phyloP scores from a whole-genome alignment of 2,888 invertebrate species.

The Drosophila dives region DNA sequence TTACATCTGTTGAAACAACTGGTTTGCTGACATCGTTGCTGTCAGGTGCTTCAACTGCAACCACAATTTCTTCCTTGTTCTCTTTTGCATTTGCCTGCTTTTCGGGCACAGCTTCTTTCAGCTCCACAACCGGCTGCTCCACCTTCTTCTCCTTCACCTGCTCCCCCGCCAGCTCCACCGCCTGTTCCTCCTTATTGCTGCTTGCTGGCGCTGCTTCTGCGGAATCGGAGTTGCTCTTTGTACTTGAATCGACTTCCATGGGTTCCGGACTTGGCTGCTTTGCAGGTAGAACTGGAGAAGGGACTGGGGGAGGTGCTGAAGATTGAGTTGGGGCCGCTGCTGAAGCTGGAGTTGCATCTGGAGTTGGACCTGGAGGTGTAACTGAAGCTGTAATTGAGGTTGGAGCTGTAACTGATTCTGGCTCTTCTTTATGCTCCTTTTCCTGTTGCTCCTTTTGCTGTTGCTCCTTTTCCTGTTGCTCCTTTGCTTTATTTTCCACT shows the following conservation, averaged over 20 bases:
- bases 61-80: constrained; percentile 24
- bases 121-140: constrained; percentile 38
- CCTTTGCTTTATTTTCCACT: constrained; percentile 33
- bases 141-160: constrained; percentile 3
- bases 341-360: neutral
- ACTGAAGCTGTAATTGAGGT: neutral
- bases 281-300: constrained; percentile 32
- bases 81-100: constrained; percentile 27
- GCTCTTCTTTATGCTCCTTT: constrained; percentile 29
- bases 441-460: constrained; percentile 20
- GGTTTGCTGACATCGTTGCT: constrained; percentile 56
- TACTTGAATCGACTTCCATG: constrained; percentile 82
- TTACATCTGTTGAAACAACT: constrained; percentile 20
- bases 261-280: constrained; percentile 79
- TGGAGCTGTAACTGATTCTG: constrained; percentile 23
- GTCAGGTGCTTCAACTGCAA: constrained; percentile 28
- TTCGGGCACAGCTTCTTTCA: constrained; percentile 41
- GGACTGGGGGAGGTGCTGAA: neutral
- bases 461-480: constrained; percentile 23
- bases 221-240: constrained; percentile 49
- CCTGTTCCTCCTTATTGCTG: constrained; percentile 14
- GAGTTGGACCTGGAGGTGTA: neutral
- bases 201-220: constrained; percentile 30
- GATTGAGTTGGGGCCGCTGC: neutral
- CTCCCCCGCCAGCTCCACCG: constrained; percentile 8